Evolutionary conservation across 1,140 invertebrate genomes (phyloP).

Genomic region (Augochlora pura): DNA sequence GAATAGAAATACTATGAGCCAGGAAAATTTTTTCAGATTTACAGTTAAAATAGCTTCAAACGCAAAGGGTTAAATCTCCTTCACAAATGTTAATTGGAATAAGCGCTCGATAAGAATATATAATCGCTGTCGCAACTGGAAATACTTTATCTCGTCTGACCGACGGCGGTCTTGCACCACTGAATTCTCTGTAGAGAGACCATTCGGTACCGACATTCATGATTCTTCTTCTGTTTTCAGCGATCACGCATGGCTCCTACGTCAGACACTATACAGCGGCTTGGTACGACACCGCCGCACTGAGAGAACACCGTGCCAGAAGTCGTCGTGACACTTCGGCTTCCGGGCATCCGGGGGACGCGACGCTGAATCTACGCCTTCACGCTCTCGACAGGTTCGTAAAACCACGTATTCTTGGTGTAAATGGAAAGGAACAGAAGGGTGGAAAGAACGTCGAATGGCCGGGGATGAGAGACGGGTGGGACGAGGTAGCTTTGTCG

Average conservation of each 20-base stretch:
- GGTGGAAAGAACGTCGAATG: background rate
- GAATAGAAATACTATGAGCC: no score
- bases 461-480: background rate
- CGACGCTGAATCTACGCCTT: conserved; percentile 55
- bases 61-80: no score
- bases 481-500: conserved; percentile 15
- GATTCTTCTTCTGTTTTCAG: conserved; percentile 41
- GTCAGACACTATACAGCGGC: conserved; percentile 53
- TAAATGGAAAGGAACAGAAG: background rate
- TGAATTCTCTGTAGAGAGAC: no score
- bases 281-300: conserved; percentile 49
- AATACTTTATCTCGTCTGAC: no score
- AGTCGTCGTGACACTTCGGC: conserved; percentile 54
- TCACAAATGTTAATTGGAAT: no score
- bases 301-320: conserved; percentile 56
- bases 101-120: no score
- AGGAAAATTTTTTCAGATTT: no score
- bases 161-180: no score
- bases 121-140: no score
- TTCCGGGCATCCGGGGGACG: conserved; percentile 45
- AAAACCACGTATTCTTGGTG: conserved; percentile 12
- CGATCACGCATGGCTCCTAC: conserved; percentile 57
- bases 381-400: conserved; percentile 60
- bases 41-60: no score
- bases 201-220: background rate